Evolutionary conservation across 2,888 invertebrate genomes (phyloP).

Genomic region (Acrocyrtus sp.): DNA sequence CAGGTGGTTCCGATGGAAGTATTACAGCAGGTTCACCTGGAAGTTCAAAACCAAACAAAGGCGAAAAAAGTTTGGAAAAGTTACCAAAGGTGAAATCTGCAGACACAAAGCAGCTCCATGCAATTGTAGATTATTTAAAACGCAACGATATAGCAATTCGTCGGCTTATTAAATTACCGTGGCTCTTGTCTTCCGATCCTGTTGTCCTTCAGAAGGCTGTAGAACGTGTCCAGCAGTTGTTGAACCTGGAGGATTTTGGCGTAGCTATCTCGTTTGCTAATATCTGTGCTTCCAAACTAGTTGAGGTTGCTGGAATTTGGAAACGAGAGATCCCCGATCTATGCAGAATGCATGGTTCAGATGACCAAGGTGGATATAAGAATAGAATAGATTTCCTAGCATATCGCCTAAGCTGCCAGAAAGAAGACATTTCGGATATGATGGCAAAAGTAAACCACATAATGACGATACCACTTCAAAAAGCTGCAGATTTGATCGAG

Average conservation of each 20-base stretch:
- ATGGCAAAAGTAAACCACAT: conserved; percentile 28
- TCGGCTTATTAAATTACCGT: conserved; percentile 16
- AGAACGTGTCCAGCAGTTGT: not conserved
- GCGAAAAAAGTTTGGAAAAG: no score
- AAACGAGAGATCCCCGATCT: no score
- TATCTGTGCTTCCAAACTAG: not conserved
- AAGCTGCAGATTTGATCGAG: not conserved
- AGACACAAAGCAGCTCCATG: conserved; percentile 11
- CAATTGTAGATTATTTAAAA: conserved; percentile 20
- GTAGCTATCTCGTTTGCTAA: conserved; percentile 26
- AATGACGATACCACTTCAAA: conserved; percentile 13
- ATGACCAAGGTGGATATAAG: not conserved
- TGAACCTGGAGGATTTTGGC: conserved; percentile 1
- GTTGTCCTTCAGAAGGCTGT: conserved; percentile 8
- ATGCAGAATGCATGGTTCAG: not conserved
- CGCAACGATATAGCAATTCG: conserved; percentile 9
- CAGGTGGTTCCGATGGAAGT: no score
- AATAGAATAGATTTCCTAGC: conserved; percentile 31
- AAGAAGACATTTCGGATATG: conserved; percentile 36
- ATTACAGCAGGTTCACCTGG: no score
- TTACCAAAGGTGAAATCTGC: no score
- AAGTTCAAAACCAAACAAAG: no score
- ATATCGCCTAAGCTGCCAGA: conserved; percentile 12
- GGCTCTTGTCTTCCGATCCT: conserved; percentile 20
- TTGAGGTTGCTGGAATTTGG: conserved; percentile 14